phyloP scores from a whole-genome alignment of 2,888 invertebrate genomes.

The Erebia palarica region DNA sequence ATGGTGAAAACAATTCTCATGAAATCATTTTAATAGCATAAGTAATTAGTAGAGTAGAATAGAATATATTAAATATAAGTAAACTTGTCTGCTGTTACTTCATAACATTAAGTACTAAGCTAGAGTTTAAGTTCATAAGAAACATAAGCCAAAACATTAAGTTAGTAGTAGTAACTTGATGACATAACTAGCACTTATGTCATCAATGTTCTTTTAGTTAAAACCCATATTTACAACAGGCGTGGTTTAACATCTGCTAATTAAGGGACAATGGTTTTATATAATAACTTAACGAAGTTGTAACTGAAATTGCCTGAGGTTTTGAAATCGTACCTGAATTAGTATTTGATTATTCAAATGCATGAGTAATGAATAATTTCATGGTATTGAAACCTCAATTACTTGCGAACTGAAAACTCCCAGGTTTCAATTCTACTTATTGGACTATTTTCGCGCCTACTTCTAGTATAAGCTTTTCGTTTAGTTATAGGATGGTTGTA shows the following conservation, averaged over 20 bases:
- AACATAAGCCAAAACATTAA: conserved; percentile 22
- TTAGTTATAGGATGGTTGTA: too few relatives aligned
- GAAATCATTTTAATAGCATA: conserved; percentile 37
- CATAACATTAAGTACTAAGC: neutral
- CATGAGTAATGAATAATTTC: neutral
- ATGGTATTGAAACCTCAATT: neutral
- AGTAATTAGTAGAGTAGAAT: neutral
- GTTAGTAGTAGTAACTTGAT: conserved; percentile 9
- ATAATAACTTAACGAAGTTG: too few relatives aligned
- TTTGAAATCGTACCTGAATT: too few relatives aligned
- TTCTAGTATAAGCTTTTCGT: too few relatives aligned
- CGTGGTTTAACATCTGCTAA: neutral
- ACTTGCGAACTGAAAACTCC: too few relatives aligned
- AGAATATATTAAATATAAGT: too few relatives aligned
- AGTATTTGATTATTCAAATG: too few relatives aligned
- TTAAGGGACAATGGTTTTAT: too few relatives aligned
- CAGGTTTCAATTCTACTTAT: too few relatives aligned
- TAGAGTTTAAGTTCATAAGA: conserved; percentile 15
- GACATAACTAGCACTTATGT: conserved; percentile 2
- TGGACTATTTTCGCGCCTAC: too few relatives aligned
- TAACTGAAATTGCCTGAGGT: too few relatives aligned
- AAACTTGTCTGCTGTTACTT: conserved; percentile 4
- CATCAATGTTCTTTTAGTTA: too few relatives aligned
- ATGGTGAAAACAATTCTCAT: conserved; percentile 38
- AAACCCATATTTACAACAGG: neutral